Base-by-base conservation (phyloP, 2,888 invertebrate genomes). In the Plagodis dolabraria region DNA sequence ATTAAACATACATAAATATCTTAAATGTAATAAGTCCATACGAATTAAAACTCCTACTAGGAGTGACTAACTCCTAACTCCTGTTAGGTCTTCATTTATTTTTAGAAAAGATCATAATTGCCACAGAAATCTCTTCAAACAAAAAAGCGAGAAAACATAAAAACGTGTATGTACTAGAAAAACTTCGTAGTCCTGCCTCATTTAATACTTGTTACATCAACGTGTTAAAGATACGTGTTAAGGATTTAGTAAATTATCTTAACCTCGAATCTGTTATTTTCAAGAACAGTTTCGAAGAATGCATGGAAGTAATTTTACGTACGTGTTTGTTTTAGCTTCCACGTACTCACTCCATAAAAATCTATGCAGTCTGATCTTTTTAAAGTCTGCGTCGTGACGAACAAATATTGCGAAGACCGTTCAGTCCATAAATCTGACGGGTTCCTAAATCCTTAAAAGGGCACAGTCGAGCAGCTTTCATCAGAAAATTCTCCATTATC, bases 401-500 rank as follows among this genome's bases (percentile, higher is more conserved):
- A 84, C 80, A 72, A 80, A 89, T 85, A 86, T 87, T 85, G 80
- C 79, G 70, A 78, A 79, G 78, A 81, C 83, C 83, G 80, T 84
- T 85, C 76, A 73, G 75, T 76, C 78, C 79, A 86, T 89, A 89
- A 89, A 90, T 89, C 82, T 79, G 75, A 80, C 78, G 82, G 64
- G 81, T 82, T 83, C 81, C 86, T 82, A 86, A 90, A 90, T 88
- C 87, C 84, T 85, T 85, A 84, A 85, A 89, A 89, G 82, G 87
- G 87, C 84, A 85, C 80, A 79, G 83, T 57, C 49, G 82, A 86
- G 79, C 84, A 83, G 88, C 87, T 90, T 92, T 88, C 89, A 88
- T 90, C 89, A 89, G 87, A 89, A 86, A 89, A 88, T 89, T 90
- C 87, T 83, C 89, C 85, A 91, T 91, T 91, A 91, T 90, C 89